These are phyloP conservation scores for Drosophila erecta DNA, from an alignment of 1,140 invertebrate species.

Conservation along the genomic window DNA sequence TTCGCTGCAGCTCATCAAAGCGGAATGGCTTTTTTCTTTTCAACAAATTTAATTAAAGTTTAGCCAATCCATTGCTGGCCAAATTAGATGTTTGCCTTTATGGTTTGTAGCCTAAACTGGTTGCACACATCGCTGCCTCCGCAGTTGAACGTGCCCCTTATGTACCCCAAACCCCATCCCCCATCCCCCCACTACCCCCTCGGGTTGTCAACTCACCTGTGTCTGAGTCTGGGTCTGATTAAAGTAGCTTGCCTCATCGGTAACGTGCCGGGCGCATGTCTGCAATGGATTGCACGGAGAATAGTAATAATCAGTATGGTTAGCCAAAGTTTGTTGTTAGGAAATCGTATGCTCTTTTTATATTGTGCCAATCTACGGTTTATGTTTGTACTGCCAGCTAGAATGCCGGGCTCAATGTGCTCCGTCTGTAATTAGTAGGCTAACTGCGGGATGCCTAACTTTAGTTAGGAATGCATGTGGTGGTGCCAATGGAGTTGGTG, in stretches of 20 bases:
- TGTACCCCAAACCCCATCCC: background rate
- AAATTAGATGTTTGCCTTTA: conserved; percentile 67
- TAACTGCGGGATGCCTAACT: conserved; percentile 31
- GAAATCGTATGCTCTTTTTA: conserved; percentile 26
- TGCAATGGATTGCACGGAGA: conserved; percentile 54
- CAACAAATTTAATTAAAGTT: conserved; percentile 77
- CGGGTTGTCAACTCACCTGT: conserved; percentile 75
- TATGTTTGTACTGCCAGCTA: conserved; percentile 31
- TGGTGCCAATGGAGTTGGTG: conserved; percentile 10
- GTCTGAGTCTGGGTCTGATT: conserved; percentile 72
- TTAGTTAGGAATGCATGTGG: conserved; percentile 53
- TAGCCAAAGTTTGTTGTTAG: conserved; percentile 55
- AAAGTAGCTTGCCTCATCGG: conserved; percentile 79
- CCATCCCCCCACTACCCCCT: background rate
- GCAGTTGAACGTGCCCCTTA: too few relatives aligned
- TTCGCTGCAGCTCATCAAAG: conserved; percentile 60
- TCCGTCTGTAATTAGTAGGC: conserved; percentile 66
- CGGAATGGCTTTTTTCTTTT: conserved; percentile 56
- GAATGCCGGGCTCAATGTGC: conserved; percentile 61
- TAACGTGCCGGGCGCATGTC: conserved; percentile 79
- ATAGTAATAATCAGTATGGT: conserved; percentile 56
- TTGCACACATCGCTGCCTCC: conserved; percentile 49
- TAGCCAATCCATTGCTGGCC: conserved; percentile 59
- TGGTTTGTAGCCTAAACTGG: conserved; percentile 60
- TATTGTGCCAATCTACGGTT: conserved; percentile 19